Conservation (phyloP, 2,888 invertebrate genomes). For the Nycteola revayana region DNA sequence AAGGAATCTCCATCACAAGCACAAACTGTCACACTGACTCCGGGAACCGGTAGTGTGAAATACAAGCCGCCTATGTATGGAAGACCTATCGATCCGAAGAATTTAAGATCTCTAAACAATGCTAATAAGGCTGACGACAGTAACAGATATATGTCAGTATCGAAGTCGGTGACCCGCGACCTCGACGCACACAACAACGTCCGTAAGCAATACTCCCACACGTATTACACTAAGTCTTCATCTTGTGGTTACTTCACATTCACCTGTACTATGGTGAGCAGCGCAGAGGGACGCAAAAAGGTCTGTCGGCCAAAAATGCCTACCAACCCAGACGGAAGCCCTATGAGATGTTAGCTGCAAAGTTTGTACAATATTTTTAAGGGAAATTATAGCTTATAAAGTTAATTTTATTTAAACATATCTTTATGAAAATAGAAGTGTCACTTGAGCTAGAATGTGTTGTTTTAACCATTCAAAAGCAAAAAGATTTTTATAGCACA, state of each 20-base stretch:
- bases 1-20: constrained; percentile 84
- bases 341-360: constrained; percentile 79
- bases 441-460: too few relatives aligned
- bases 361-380: too few relatives aligned
- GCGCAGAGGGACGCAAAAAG: constrained; percentile 89
- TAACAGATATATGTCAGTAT: constrained; percentile 88
- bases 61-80: constrained; percentile 55
- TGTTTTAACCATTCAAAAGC: too few relatives aligned
- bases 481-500: too few relatives aligned
- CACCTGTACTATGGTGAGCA: constrained; percentile 90
- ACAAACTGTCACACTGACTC: constrained; percentile 82
- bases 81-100: constrained; percentile 56
- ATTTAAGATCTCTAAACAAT: constrained; percentile 59
- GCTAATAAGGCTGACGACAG: constrained; percentile 70
- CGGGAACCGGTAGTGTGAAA: constrained; percentile 72
- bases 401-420: too few relatives aligned
- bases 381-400: too few relatives aligned
- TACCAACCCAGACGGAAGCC: constrained; percentile 88
- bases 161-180: constrained; percentile 90
- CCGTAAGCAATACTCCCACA: constrained; percentile 88
- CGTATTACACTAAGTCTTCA: constrained; percentile 93
- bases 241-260: constrained; percentile 94
- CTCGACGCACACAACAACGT: constrained; percentile 83
- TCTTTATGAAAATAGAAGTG: too few relatives aligned
- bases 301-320: constrained; percentile 91